Percentiles rank a stretch among this genome's conserved stretches.
Evolutionary conservation across 2,797 vertebrate species (phyloP).

Genomic region (Poeciliopsis paucimaculata): DNA sequence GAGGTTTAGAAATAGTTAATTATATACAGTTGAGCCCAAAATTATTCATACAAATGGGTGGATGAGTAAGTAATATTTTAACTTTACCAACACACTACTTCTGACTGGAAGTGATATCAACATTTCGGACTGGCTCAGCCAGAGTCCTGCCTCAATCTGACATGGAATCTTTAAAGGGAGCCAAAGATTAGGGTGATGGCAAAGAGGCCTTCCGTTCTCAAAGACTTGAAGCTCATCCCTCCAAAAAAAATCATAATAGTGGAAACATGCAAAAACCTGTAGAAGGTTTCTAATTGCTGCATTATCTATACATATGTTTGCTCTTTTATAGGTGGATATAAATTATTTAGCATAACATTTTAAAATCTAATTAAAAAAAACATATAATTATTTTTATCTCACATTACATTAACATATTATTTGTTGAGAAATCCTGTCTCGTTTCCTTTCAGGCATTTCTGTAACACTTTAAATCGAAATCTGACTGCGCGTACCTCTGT

Average conservation of each 20-base stretch:
- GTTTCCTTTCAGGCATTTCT: neutral
- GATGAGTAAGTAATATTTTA: neutral
- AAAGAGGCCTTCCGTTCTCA: neutral
- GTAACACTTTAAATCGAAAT: neutral
- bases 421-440: neutral
- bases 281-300: neutral
- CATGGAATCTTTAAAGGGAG: neutral
- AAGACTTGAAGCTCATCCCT: neutral
- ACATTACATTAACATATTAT: neutral
- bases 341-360: neutral
- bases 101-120: neutral
- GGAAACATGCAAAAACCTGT: neutral
- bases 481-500: constrained; percentile 72
- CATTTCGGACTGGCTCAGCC: neutral
- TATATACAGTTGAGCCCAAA: neutral
- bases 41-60: neutral
- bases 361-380: neutral
- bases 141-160: neutral
- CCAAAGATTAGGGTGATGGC: neutral
- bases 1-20: neutral
- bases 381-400: neutral
- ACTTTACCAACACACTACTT: neutral
- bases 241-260: neutral
- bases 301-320: neutral
- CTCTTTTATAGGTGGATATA: neutral